phyloP scores from a whole-genome alignment of 2,888 invertebrate genomes.

The Mactromeris polynyma region DNA sequence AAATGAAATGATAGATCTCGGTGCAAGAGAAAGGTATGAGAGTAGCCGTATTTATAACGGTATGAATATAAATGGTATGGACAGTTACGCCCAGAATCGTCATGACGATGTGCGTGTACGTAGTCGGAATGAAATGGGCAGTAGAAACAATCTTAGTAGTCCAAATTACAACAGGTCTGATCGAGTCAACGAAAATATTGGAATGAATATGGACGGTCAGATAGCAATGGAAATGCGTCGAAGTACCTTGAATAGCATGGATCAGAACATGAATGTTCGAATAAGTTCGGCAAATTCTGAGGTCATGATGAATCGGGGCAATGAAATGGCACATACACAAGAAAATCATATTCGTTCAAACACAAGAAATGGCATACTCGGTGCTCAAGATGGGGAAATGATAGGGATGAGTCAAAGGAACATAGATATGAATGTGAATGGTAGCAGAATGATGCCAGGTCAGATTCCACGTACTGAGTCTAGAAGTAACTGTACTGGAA shows the following conservation, averaged over 20 bases:
- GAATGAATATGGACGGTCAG: constrained; percentile 49
- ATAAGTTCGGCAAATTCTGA: constrained; percentile 46
- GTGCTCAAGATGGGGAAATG: constrained; percentile 25
- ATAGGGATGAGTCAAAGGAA: constrained; percentile 28
- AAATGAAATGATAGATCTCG: constrained; percentile 44
- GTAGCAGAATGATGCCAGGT: constrained; percentile 42
- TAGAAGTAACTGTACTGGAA: constrained; percentile 34
- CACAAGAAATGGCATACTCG: constrained; percentile 30
- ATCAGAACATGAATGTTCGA: constrained; percentile 55
- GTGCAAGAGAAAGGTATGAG: constrained; percentile 52
- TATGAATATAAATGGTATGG: constrained; percentile 57
- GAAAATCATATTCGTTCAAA: constrained; percentile 49
- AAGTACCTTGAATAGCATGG: constrained; percentile 43
- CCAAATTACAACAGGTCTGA: constrained; percentile 57
- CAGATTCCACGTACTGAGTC: constrained; percentile 40
- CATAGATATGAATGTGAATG: constrained; percentile 44
- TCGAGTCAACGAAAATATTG: constrained; percentile 52
- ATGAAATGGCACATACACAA: constrained; percentile 35
- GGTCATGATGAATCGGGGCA: constrained; percentile 42
- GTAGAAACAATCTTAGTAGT: constrained; percentile 54
- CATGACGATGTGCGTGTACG: constrained; percentile 55
- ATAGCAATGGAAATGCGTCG: constrained; percentile 45
- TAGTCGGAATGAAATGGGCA: constrained; percentile 57
- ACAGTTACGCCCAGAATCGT: constrained; percentile 49
- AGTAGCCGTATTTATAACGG: constrained; percentile 50